These are phyloP conservation scores for Pantherophis alleghaniensis DNA, from an alignment of 2,797 vertebrate species.

Conservation along the genomic window DNA sequence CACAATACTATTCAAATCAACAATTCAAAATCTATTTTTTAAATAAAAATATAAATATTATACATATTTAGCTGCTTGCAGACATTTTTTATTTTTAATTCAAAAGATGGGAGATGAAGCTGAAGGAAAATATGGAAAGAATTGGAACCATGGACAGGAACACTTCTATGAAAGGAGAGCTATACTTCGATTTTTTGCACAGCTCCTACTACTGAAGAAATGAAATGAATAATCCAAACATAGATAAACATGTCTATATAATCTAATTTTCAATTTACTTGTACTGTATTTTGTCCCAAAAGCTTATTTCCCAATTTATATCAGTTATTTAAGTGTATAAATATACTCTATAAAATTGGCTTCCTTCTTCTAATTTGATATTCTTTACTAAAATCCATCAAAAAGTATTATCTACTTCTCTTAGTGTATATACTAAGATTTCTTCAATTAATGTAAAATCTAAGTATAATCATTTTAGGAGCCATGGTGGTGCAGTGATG, in stretches of 20 bases:
- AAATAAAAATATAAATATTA: background rate
- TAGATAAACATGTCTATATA: background rate
- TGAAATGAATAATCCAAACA: background rate
- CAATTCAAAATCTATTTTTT: background rate
- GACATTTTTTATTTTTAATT: background rate
- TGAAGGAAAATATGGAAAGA: background rate
- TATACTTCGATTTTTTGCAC: background rate
- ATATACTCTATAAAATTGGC: background rate
- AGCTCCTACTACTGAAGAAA: background rate
- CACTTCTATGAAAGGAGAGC: background rate
- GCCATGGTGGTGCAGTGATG: background rate
- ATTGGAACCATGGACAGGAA: background rate
- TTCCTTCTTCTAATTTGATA: background rate
- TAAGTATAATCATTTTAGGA: constrained; percentile 35
- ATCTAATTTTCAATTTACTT: background rate
- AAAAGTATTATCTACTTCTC: constrained; percentile 44
- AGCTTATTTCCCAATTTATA: background rate
- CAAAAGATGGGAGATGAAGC: background rate
- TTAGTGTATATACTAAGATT: constrained; percentile 46
- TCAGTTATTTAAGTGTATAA: background rate
- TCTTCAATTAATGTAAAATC: constrained; percentile 52
- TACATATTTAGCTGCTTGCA: background rate
- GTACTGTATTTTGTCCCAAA: background rate
- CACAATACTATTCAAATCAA: background rate
- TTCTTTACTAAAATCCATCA: constrained; percentile 30